Evolutionary conservation across 2,113 vertebrate species (phyloP), one percentile per base, ranked within the genome.

Genomic region (Anguilla japonica): DNA sequence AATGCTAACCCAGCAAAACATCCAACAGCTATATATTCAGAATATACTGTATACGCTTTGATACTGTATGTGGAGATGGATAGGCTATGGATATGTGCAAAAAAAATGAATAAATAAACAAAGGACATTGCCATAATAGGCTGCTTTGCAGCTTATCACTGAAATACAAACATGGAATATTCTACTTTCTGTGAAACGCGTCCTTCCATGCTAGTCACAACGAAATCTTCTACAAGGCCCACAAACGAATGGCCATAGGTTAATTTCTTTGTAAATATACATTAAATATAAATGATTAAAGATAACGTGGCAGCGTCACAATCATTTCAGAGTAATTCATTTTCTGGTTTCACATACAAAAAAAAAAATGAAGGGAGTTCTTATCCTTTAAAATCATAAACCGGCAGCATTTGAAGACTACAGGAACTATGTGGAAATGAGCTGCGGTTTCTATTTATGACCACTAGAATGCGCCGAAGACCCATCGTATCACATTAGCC

Each of bases 401-500:
- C 11, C 41, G 3, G 20, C 79, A 63, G 80, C 63, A 22, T n/a
- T 75, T 18, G 41, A 29, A 80, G 75, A 53, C 50, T 11, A 53
- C 2, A 79, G 40, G 53, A 39, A 60, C 11, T 46, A n/a, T 11
- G 13, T 29, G 13, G 50, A 22, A 22, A 80, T 29, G 29, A 18
- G 4, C 29, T 85, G 84, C 81, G 26, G 6, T 75, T 88, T 22
- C 78, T 81, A 8, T 0, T 2, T 20, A 2, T 78, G 15, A 84
- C 94, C 94, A 93, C 90, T 84, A 95, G 95, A 89, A 90, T 83
- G 92, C 89, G 91, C 29, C 84, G 93, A 81, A 93, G 92, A 79
- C 85, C 93, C 86, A 85, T 75, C 63, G 83, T 41, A 57, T 39
- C 3, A 78, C n/a, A 5, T 34, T 39, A 40, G n/a, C 16, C 56